Base-by-base conservation (phyloP, 2,888 invertebrate species). In the Cacoxenus indagator region DNA sequence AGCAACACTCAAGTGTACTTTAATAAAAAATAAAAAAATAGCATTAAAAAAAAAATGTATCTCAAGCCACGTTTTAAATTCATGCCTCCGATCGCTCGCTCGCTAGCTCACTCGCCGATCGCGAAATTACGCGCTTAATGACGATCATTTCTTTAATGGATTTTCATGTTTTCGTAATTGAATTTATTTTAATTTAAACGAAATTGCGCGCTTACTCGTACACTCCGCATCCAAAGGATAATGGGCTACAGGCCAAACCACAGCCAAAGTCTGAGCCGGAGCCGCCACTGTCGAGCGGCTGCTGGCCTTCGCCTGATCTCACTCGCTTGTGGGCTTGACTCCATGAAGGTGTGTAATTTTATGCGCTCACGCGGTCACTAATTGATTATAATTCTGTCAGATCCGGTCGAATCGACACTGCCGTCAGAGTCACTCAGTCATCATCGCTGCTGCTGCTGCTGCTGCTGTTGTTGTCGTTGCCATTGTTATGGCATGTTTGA, bases 121-220 rank as follows among this genome's bases (percentile, higher is more conserved):
- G n/a, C 22, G 5, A 83, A 83, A 82, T 82, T 80, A 83, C 83
- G 69, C 78, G 75, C 78, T 83, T 85, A 84, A 86, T 86, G 85
- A 84, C 83, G 85, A 85, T 85, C 86, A 85, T 85, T 85, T 84
- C 78, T 80, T 81, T 85, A 85, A 85, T 85, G 85, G 85, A 85
- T 87, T 87, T 86, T 82, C 85, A 87, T 87, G 87, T 87, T 87
- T 85, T 86, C 84, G 87, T 87, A 87, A 87, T 87, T 87, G 87
- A 87, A 87, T 87, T 87, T 87, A 86, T 87, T 87, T 87, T 87
- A 87, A 87, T 87, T 87, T 86, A 86, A 82, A 77, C 81, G 74
- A 81, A 82, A 78, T 82, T 82, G 80, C 80, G 62, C 71, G 69
- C 73, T 70, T 68, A 65, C 70, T n/a, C n/a, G n/a, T n/a, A n/a